Base-by-base conservation (phyloP, 2,113 vertebrate genomes). In the Propithecus coquereli region DNA sequence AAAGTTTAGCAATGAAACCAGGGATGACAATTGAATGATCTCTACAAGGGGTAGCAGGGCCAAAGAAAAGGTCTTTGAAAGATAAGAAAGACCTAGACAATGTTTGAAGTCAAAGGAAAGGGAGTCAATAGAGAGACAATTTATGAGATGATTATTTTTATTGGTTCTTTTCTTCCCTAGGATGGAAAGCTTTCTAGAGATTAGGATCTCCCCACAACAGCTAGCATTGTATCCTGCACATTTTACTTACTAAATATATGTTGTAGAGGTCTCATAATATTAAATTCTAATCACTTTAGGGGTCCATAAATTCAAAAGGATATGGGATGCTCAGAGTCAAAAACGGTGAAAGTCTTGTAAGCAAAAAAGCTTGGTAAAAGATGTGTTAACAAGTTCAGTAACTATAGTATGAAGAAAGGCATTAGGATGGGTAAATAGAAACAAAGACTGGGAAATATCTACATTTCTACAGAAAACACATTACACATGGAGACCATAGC, bases 241-340 rank as follows among this genome's bases (percentile, higher is more conserved):
- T n/a, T 74, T 86, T 43, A 91, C 84, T 27, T 70, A 27, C 16
- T 93, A 85, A 81, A 59, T 50, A 74, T 54, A 76, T 32, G 68
- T 27, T 37, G 1, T 27, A 52, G 25, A 54, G 45, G 2, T 65
- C 25, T 84, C 25, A 80, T 20, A 40, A 52, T n/a, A 43, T 63
- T 54, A 83, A 80, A 70, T 11, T 81, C 18, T 76, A 86, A 86
- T 82, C 17, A 45, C 43, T 86, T 93, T 63, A 65, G 61, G 23
- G 20, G 17, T 54, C 13, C 52, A 32, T 43, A 3, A 27, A 18
- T 30, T 83, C 50, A 81, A 90, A 63, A 57, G 32, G 57, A 30
- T 86, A 47, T 81, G 68, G n/a, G 40, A 45, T 11, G 6, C 65
- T 70, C 14, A 71, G 16, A 6, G 27, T 71, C n/a, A 65, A 84